A percentile compares a stretch with the other conserved stretches of the same genome.
Conservation (phyloP, 2,113 vertebrate species). For the Origma solitaria region DNA sequence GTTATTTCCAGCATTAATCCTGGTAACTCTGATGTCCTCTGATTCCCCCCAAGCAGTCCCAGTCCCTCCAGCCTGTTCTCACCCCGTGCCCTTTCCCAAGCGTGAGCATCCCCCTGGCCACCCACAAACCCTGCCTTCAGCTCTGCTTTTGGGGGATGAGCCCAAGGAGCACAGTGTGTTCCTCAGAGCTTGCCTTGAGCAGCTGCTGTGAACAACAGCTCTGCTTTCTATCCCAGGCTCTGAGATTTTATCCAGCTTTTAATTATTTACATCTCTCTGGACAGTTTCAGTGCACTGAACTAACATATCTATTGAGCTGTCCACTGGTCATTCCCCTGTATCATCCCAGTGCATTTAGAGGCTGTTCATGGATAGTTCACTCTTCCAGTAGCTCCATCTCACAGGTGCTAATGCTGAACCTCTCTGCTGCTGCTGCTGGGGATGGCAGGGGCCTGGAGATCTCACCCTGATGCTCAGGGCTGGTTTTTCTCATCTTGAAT, state of each 20-base stretch:
- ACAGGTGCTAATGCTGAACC: not conserved
- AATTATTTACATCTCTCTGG: not conserved
- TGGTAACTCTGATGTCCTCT: not conserved
- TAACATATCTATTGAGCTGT: not conserved
- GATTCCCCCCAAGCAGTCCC: not conserved
- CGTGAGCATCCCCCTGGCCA: not conserved
- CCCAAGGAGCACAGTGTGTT: not conserved
- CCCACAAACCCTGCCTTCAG: not conserved
- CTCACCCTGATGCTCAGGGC: not conserved
- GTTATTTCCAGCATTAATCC: not conserved
- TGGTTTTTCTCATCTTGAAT: not conserved
- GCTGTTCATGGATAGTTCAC: not conserved
- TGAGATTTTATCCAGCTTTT: not conserved
- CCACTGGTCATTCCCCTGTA: not conserved
- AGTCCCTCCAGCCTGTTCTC: not conserved
- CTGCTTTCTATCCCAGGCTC: not conserved
- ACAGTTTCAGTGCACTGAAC: not conserved
- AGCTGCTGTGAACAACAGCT: not conserved
- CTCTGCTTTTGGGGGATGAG: not conserved
- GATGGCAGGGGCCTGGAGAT: not conserved
- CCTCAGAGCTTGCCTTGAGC: not conserved
- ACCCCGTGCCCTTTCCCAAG: fast-evolving
- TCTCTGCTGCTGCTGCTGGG: not conserved
- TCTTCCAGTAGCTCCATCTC: not conserved
- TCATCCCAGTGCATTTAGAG: not conserved